Percentiles rank a stretch among this genome's conserved stretches.
Evolutionary conservation across 2,888 invertebrate genomes (phyloP).

Genomic region (Phaedon cochleariae): DNA sequence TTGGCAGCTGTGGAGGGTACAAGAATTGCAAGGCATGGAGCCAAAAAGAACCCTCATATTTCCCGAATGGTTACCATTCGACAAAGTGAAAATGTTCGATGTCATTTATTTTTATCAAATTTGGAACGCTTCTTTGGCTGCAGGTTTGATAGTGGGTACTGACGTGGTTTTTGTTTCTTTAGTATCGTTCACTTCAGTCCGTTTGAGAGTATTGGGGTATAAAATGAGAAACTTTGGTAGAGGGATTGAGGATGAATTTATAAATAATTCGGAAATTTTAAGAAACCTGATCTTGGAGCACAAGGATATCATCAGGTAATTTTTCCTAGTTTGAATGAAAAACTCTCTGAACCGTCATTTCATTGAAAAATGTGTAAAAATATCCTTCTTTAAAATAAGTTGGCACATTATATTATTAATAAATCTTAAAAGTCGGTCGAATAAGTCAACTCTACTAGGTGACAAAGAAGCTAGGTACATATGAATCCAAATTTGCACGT

Average conservation of each 20-base stretch:
- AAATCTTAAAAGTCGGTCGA: no score
- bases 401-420: no score
- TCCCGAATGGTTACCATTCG: constrained; percentile 11
- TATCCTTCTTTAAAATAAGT: no score
- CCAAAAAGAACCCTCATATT: not conserved
- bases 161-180: not conserved
- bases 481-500: not conserved
- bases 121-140: not conserved
- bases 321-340: no score
- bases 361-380: no score
- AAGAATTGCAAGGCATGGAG: not conserved
- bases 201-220: not conserved
- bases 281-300: constrained; percentile 15
- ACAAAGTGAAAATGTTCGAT: not conserved
- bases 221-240: not conserved
- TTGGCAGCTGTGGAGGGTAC: not conserved
- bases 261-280: not conserved
- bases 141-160: not conserved
- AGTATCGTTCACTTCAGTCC: not conserved
- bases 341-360: no score
- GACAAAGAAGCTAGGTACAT: no score
- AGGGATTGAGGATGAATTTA: not conserved
- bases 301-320: constrained; percentile 14
- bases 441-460: no score
- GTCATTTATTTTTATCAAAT: constrained; percentile 1